These are phyloP conservation scores for Dolichallabes microphthalmus DNA, from an alignment of 2,113 vertebrate genomes.

Conservation along the genomic window DNA sequence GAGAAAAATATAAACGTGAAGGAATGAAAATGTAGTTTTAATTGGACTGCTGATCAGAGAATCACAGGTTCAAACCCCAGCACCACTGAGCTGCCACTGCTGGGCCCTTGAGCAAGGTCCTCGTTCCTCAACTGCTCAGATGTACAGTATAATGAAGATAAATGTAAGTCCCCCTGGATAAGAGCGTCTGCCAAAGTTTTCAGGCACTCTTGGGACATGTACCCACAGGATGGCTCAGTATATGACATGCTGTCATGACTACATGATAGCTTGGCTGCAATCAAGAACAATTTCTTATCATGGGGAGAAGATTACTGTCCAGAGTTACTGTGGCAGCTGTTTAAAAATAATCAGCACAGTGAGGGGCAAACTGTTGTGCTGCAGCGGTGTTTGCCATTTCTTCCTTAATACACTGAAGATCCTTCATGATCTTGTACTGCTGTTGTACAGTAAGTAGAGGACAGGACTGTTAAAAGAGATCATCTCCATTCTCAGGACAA, in stretches of 20 bases:
- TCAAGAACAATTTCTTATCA: constrained; percentile 46
- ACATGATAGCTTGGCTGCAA: constrained; percentile 35
- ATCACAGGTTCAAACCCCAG: no score
- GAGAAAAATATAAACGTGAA: no score
- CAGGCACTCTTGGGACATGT: constrained; percentile 28
- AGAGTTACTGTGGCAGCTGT: constrained; percentile 34
- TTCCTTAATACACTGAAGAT: constrained; percentile 44
- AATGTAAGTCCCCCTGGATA: no score
- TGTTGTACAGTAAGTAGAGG: constrained; percentile 39
- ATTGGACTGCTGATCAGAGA: no score
- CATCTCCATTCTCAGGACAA: constrained; percentile 29
- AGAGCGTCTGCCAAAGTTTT: not conserved
- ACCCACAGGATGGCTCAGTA: constrained; percentile 42
- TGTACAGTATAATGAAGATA: no score
- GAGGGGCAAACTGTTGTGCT: constrained; percentile 26
- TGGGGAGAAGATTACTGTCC: constrained; percentile 38
- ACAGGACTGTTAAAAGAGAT: constrained; percentile 39
- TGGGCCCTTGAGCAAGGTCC: no score
- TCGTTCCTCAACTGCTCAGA: no score
- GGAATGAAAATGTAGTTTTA: no score
- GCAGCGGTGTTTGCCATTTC: constrained; percentile 30
- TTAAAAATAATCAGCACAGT: constrained; percentile 43
- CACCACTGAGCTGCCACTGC: no score
- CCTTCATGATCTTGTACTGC: constrained; percentile 40
- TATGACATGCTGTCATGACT: constrained; percentile 41